Evolutionary conservation across 2,113 vertebrate species (phyloP), one percentile per base, ranked within the genome.

Genomic region (Eptesicus fuscus): DNA sequence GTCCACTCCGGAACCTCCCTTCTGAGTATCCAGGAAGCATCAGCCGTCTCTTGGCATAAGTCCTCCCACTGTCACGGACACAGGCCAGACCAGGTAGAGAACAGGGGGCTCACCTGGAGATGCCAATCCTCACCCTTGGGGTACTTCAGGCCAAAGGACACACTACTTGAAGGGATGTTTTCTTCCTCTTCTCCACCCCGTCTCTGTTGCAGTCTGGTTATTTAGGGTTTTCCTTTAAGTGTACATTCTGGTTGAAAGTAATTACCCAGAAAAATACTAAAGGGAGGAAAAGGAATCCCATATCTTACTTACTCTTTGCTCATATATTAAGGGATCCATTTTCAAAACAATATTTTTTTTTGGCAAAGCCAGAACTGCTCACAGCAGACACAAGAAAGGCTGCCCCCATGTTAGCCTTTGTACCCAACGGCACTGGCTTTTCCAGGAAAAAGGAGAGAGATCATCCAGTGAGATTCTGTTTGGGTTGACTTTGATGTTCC

Each of bases 401-500:
- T 71, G 71, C 47, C 80, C 76, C 69, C 49, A 35, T 17, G 18
- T 44, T 25, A 71, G 80, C 61, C 83, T 95, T 78, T 23, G 42
- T 53, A 53, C 88, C 84, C n/a, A 44, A 40, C 49, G 30, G 40
- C 76, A 5, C 80, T 85, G 92, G 76, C 93, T 96, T 91, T 97
- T 97, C 97, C 69, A 5, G 87, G 92, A 93, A 96, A 7, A 3
- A 51, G 92, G 65, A 35, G 65, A 6, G 20, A 86, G 61, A 44
- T 77, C 76, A 59, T 83, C 79, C 89, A 69, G 59, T 6, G 2
- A 91, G 86, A 91, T 91, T 84, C 93, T 3, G 63, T 88, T 93
- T 86, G 93, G 87, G 74, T 67, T 78, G 85, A 89, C 93, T 86
- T 82, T 90, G 95, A 85, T 91, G 83, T 79, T 59, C 91, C 5